These are phyloP conservation scores for Gephyroberyx darwinii DNA, from an alignment of 2,797 vertebrate species.

Conservation along the genomic window DNA sequence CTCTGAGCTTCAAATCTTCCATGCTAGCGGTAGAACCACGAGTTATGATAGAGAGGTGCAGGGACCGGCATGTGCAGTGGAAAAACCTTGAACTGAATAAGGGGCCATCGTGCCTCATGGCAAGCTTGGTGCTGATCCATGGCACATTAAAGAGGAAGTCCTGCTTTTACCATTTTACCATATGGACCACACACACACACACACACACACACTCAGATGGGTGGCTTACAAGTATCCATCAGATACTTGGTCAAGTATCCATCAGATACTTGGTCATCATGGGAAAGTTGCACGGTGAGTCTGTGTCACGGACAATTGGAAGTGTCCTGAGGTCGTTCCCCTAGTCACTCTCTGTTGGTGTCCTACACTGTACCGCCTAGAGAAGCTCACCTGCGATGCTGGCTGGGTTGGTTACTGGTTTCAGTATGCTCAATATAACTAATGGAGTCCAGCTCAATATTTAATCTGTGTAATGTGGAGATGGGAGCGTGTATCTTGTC, in stretches of 20 bases:
- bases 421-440: slow-evolving; percentile 79
- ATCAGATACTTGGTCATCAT: no score
- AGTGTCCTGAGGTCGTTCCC: slow-evolving; percentile 26
- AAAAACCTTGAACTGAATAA: slow-evolving; percentile 36
- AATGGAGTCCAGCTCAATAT: slow-evolving; percentile 84
- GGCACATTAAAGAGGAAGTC: not conserved
- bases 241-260: no score
- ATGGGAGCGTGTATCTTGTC: slow-evolving; percentile 85
- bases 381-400: slow-evolving; percentile 59
- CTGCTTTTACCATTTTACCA: no score
- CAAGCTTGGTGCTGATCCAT: not conserved
- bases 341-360: not conserved
- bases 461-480: slow-evolving; percentile 85
- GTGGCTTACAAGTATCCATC: no score
- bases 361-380: slow-evolving; percentile 13
- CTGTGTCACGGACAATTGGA: slow-evolving; percentile 10
- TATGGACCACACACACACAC: not conserved
- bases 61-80: slow-evolving; percentile 36
- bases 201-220: slow-evolving; percentile 20
- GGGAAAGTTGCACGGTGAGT: slow-evolving; percentile 36
- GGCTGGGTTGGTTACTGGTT: slow-evolving; percentile 81
- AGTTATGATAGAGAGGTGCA: slow-evolving; percentile 63
- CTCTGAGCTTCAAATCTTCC: slow-evolving; percentile 76
- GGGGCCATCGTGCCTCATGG: not conserved
- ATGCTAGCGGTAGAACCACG: slow-evolving; percentile 52